Percentiles rank a stretch among this genome's conserved stretches.
phyloP scores from a whole-genome alignment of 2,113 vertebrate species.

The Hippocampus abdominalis region DNA sequence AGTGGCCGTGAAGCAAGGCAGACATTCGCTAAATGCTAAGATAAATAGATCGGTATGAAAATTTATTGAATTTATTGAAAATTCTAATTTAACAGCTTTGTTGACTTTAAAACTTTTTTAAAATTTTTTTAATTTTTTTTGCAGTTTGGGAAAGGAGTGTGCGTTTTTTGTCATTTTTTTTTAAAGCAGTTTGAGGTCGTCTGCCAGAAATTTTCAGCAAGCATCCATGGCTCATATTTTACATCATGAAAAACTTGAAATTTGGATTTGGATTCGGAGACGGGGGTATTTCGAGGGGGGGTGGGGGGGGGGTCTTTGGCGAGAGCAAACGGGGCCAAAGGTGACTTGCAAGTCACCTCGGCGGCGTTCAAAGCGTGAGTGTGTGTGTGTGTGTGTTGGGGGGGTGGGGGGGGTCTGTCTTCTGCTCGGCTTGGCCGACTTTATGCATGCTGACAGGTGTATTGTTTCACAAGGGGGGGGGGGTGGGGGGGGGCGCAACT shows the following conservation, averaged over 20 bases:
- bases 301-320: constrained; percentile 55
- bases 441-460: constrained; percentile 97
- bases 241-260: neutral
- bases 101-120: too few relatives aligned
- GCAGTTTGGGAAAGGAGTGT: too few relatives aligned
- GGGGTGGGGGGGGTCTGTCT: constrained; percentile 67
- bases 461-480: constrained; percentile 94
- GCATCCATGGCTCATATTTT: neutral
- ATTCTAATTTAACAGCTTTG: neutral
- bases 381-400: neutral
- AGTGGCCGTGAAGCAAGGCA: too few relatives aligned
- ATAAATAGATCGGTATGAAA: too few relatives aligned
- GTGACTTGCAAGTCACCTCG: constrained; percentile 84
- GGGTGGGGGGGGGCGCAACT: constrained; percentile 90
- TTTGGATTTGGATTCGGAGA: neutral
- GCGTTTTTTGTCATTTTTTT: too few relatives aligned
- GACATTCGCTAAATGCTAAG: too few relatives aligned
- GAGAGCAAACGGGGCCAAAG: constrained; percentile 69
- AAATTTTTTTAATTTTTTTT: too few relatives aligned
- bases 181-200: neutral
- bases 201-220: neutral
- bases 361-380: constrained; percentile 76
- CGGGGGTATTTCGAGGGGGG: neutral
- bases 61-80: too few relatives aligned
- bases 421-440: constrained; percentile 90